Conservation (phyloP, 2,113 vertebrate genomes). For the Mustela nigripes region DNA sequence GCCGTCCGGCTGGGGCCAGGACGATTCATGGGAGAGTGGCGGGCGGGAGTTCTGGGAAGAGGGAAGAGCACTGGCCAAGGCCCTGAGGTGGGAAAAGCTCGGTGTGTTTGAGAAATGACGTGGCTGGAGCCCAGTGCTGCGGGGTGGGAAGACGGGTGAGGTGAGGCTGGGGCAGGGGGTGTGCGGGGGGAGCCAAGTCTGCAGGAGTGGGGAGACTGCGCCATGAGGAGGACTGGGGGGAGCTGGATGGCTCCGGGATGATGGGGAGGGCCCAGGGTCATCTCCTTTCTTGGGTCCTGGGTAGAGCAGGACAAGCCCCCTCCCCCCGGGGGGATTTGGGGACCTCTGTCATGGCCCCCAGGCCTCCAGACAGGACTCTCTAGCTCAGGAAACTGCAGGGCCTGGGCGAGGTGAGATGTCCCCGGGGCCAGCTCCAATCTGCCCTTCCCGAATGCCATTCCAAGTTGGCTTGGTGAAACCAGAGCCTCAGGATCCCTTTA, state of each 20-base stretch:
- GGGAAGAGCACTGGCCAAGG: background rate
- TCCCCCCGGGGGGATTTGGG: background rate
- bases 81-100: background rate
- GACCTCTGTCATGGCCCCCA: background rate
- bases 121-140: accelerated
- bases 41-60: background rate
- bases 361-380: background rate
- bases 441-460: background rate
- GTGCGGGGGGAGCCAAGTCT: too few species aligned
- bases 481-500: background rate
- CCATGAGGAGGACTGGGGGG: background rate
- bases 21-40: accelerated
- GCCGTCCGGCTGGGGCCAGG: background rate
- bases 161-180: background rate
- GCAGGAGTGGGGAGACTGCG: background rate
- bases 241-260: accelerated
- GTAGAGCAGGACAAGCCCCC: background rate
- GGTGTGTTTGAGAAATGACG: background rate
- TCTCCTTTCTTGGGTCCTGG: background rate
- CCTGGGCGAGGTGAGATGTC: accelerated
- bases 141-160: background rate
- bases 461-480: background rate
- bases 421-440: background rate
- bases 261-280: background rate
- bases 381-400: background rate